Evolutionary conservation across 2,797 vertebrate genomes (phyloP).

Genomic region (Paramormyrops hopkinsi): DNA sequence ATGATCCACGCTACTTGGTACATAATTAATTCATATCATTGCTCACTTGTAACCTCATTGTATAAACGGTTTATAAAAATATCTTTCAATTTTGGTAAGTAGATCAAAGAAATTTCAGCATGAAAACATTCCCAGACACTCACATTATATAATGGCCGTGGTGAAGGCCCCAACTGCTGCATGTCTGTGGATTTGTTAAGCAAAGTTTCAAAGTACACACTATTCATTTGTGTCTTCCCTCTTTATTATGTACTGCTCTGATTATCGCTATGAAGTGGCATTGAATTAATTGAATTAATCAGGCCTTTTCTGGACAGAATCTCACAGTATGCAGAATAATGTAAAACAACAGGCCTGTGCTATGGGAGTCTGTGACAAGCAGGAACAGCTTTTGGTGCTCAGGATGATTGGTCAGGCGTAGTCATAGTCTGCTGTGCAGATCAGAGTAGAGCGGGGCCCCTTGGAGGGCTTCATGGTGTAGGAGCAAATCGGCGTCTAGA

Average conservation of each 20-base stretch:
- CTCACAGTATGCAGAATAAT: background rate
- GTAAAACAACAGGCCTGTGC: background rate
- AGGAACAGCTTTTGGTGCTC: background rate
- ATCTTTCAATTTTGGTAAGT: background rate
- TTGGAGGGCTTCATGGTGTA: background rate
- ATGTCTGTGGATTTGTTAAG: background rate
- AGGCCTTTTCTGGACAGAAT: background rate
- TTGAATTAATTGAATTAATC: background rate
- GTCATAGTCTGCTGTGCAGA: background rate
- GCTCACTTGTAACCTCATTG: background rate
- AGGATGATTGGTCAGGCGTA: background rate
- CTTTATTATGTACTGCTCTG: background rate
- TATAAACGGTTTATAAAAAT: background rate
- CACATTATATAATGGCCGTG: background rate
- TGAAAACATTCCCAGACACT: background rate
- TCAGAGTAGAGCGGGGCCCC: background rate
- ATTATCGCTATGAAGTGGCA: background rate
- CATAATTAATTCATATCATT: background rate
- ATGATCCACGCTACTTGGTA: background rate
- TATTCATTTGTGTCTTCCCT: background rate
- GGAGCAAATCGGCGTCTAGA: background rate
- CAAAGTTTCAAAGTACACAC: background rate
- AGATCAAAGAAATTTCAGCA: background rate
- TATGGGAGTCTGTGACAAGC: background rate
- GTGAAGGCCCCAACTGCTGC: background rate